phyloP scores from a whole-genome alignment of 2,888 invertebrate genomes.

The Gandaritis pyraliata region DNA sequence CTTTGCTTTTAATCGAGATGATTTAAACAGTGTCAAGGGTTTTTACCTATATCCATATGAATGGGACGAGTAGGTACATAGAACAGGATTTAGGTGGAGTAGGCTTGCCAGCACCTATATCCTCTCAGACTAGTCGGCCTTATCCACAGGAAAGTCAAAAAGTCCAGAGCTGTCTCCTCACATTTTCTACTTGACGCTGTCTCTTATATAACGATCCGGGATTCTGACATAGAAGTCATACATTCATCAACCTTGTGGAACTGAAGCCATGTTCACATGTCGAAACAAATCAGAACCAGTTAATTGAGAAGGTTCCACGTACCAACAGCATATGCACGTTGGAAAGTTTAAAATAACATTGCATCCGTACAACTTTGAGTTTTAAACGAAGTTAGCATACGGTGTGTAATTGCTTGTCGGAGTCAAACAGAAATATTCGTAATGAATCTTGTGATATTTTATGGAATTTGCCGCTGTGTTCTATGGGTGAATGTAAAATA shows the following conservation, averaged over 20 bases:
- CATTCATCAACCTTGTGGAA: background rate
- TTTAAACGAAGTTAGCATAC: background rate
- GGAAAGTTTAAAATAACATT: background rate
- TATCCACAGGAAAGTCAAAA: no score
- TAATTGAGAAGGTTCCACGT: conserved; percentile 1
- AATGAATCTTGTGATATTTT: conserved; percentile 4
- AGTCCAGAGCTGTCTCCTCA: no score
- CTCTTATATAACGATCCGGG: no score
- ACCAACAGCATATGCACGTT: background rate
- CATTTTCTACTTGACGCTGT: no score
- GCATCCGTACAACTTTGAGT: background rate
- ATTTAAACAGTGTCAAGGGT: no score
- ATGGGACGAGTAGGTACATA: no score
- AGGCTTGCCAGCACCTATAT: no score
- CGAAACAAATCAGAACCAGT: background rate
- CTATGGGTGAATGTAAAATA: background rate
- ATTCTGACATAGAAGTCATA: no score
- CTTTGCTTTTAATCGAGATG: no score
- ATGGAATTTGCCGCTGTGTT: background rate
- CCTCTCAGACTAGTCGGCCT: no score
- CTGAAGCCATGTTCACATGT: background rate
- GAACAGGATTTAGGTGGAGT: no score
- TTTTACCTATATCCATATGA: no score
- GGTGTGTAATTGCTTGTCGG: background rate
- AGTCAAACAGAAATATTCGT: background rate